Evolutionary conservation across 2,797 vertebrate species (phyloP).

Genomic region (Atherinosoma microstoma): DNA sequence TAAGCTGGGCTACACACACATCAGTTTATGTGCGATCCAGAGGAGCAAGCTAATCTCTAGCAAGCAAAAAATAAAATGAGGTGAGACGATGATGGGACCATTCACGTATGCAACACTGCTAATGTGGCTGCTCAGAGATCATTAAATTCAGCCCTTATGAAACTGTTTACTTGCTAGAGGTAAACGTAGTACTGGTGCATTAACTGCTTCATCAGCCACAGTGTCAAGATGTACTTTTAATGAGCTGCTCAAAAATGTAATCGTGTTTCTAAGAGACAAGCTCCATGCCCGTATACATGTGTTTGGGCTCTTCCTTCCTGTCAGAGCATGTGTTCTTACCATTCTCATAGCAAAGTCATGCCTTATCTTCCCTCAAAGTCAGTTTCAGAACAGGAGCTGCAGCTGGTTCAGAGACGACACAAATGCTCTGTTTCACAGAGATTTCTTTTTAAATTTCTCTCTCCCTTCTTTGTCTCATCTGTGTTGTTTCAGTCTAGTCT

Average conservation of each 20-base stretch:
- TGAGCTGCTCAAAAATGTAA: conserved; percentile 27
- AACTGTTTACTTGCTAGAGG: not conserved
- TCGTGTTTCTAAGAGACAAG: conserved; percentile 21
- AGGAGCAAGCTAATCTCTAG: conserved; percentile 42
- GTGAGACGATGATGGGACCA: not conserved
- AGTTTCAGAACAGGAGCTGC: not conserved
- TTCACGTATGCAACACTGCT: conserved; percentile 15
- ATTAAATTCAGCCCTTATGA: conserved; percentile 12
- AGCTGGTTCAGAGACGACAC: not conserved
- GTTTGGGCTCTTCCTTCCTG: not conserved
- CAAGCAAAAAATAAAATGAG: conserved; percentile 33
- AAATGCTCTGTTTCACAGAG: not conserved
- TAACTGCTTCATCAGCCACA: conserved; percentile 6
- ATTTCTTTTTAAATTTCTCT: not conserved
- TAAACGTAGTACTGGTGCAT: conserved; percentile 8
- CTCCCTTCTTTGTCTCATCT: not conserved
- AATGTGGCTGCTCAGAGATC: conserved; percentile 13
- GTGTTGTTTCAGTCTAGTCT: not conserved
- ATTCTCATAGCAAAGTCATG: not conserved
- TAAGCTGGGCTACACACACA: conserved; percentile 23
- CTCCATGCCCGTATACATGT: not conserved
- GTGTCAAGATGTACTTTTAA: conserved; percentile 22
- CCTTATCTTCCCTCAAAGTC: conserved; percentile 17
- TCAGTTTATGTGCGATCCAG: conserved; percentile 38
- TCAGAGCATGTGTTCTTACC: not conserved